Evolutionary conservation across 1,140 invertebrate genomes (phyloP).

Genomic region (Orchestia grillus): DNA sequence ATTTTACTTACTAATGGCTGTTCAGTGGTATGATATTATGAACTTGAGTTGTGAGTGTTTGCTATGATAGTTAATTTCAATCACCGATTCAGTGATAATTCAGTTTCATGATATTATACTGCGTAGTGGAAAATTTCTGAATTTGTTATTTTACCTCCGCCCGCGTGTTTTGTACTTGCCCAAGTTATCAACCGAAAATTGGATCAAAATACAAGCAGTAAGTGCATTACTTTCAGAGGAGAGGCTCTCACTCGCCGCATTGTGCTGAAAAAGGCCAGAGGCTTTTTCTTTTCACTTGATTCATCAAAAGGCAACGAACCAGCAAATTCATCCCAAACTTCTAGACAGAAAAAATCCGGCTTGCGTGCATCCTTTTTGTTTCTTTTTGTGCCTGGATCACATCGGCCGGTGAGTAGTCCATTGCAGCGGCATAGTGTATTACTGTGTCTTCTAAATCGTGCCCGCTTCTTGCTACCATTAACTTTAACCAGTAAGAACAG

Average conservation of each 20-base stretch:
- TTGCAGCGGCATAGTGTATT: slow-evolving; percentile 52
- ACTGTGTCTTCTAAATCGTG: slow-evolving; percentile 52
- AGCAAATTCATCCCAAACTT: slow-evolving; percentile 55
- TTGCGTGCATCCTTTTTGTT: slow-evolving; percentile 38
- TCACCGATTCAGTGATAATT: background rate
- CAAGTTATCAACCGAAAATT: background rate
- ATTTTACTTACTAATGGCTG: too few relatives aligned
- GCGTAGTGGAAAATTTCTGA: background rate
- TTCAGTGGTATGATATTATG: too few relatives aligned
- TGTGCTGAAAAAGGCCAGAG: background rate
- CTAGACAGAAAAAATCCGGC: background rate
- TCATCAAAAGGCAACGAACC: slow-evolving; percentile 56
- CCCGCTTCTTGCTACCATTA: slow-evolving; percentile 43
- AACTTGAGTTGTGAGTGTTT: too few relatives aligned
- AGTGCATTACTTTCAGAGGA: background rate
- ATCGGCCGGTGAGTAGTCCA: slow-evolving; percentile 51
- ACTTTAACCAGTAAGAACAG: slow-evolving; percentile 56
- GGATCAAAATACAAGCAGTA: background rate
- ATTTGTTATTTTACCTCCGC: background rate
- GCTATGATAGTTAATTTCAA: background rate
- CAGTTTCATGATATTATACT: background rate
- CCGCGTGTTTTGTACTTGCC: background rate
- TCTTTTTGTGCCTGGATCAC: slow-evolving; percentile 22
- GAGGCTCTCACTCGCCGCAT: background rate
- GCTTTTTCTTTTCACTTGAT: slow-evolving; percentile 48